Conservation (phyloP, 2,797 vertebrate genomes). For the Orientallactaga sibirica region DNA sequence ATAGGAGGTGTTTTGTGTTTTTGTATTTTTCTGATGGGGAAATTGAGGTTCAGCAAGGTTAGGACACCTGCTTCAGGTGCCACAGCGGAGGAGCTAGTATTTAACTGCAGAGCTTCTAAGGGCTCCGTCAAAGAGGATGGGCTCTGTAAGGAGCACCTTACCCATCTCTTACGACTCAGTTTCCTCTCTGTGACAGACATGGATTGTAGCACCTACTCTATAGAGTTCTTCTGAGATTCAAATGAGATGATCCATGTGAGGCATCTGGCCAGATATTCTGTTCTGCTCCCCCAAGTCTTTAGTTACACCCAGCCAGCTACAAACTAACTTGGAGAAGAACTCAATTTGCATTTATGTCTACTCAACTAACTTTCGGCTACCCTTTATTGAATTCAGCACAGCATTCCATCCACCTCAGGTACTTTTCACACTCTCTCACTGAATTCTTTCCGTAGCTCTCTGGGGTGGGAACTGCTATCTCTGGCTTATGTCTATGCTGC, state of each 20-base stretch:
- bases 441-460: background rate
- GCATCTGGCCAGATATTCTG: rapidly evolving
- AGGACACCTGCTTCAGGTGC: background rate
- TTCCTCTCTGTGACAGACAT: background rate
- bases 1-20: background rate
- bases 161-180: background rate
- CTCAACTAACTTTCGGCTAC: background rate
- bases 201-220: too few relatives aligned
- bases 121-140: rapidly evolving
- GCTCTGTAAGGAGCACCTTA: rapidly evolving
- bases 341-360: conserved; percentile 23
- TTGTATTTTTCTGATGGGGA: background rate
- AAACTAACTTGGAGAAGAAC: conserved; percentile 27
- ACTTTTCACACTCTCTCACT: background rate
- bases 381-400: background rate
- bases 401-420: background rate
- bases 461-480: background rate
- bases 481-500: background rate
- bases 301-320: background rate
- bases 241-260: background rate
- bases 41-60: background rate
- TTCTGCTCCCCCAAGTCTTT: background rate
- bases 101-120: background rate
- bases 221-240: background rate
- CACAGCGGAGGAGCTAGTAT: background rate